Conservation (phyloP, 2,888 invertebrate genomes). For the Nineta flava region DNA sequence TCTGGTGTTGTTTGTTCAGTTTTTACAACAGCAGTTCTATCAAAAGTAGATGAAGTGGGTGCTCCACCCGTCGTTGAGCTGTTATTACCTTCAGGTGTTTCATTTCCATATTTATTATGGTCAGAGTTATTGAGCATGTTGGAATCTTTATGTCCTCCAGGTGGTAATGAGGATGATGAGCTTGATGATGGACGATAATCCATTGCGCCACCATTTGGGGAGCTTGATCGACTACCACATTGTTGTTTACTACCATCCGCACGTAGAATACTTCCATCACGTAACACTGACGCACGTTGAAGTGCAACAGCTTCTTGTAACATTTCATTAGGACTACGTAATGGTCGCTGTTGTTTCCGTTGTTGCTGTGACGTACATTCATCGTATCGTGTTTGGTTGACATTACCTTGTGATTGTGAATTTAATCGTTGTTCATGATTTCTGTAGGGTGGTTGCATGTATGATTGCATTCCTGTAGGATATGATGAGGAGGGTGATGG, state of each 20-base stretch:
- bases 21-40: constrained; percentile 25
- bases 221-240: constrained; percentile 29
- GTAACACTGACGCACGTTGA: constrained; percentile 45
- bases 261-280: constrained; percentile 36
- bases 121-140: no score
- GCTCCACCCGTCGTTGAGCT: constrained; percentile 26
- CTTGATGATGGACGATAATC: constrained; percentile 30
- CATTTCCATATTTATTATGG: constrained; percentile 12
- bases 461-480: constrained; percentile 32
- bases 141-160: constrained; percentile 31
- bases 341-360: constrained; percentile 29
- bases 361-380: no score
- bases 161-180: constrained; percentile 29
- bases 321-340: constrained; percentile 38
- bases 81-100: constrained; percentile 31
- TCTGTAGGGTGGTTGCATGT: constrained; percentile 27
- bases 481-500: constrained; percentile 28
- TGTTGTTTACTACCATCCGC: constrained; percentile 33
- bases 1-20: constrained; percentile 6
- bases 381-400: constrained; percentile 4
- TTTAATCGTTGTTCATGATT: constrained; percentile 28
- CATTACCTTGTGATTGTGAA: constrained; percentile 22
- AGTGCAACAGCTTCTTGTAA: constrained; percentile 40
- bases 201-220: constrained; percentile 31
- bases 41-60: constrained; percentile 22